Evolutionary conservation across 1,140 invertebrate genomes (phyloP), one percentile per base, ranked within the genome.

Genomic region (Tetramorium parvispinum): DNA sequence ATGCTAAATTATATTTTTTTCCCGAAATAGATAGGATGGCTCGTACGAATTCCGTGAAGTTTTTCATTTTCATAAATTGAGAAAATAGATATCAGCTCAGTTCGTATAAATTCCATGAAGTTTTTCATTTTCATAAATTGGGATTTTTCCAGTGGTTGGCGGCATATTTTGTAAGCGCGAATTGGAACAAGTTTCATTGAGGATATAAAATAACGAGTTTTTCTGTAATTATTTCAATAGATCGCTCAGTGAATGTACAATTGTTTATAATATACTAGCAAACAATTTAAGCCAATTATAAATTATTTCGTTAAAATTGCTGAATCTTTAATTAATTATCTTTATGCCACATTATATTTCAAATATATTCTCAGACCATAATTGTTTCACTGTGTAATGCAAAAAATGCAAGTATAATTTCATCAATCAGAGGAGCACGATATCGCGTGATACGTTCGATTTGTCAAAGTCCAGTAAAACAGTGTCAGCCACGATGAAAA

Each of bases 11-110:
- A 46, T 73, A 46, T 73, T 82, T 82, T 57, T 57, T 43, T 55
- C 46, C 21, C 24, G 43, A n/a, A 73, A 73, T 75, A 73, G 66
- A 59, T 83, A 83, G 68, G 40, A 75, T 73, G 68, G 24, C 79
- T 81, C 68, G 79, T 75, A 83, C 57, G 79, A 83, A 83, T 83
- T 83, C 79, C 79, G 13, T 68, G 18, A 59, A 75, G 68, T 75
- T 75, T 83, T 83, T 83, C 79, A 83, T 83, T 83, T 83, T 83
- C 79, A 83, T 75, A 83, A 83, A 83, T 83, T 75, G 79, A 83
- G 79, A 70, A 83, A 83, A 83, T 83, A 73, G 68, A 59, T 83
- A 83, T 83, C 68, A 83, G 79, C 79, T 59, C 40, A 40, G 79
- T 53, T 75, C 79, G 79, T 83, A 75, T 83, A 83, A 83, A 83